A percentile compares a stretch with the other conserved stretches of the same genome.
Conservation (phyloP, 2,113 vertebrate species). For the Bolborhynchus lineola region DNA sequence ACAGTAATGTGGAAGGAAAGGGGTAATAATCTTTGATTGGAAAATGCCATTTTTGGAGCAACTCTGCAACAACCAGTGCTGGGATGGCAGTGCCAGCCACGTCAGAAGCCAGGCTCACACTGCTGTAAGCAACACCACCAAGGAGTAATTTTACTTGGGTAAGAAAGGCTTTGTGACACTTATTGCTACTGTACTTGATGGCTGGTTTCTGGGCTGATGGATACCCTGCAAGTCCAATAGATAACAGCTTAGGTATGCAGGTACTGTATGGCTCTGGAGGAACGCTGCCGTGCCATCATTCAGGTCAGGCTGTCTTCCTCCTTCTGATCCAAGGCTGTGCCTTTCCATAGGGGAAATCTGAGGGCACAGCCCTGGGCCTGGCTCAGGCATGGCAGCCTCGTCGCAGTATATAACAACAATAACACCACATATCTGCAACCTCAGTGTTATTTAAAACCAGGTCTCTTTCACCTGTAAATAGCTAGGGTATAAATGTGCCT, state of each 20-base stretch:
- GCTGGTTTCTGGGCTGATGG: slow-evolving; percentile 38
- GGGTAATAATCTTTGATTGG: not conserved
- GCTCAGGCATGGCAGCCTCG: not conserved
- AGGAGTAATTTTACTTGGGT: slow-evolving; percentile 21
- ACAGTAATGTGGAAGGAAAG: not conserved
- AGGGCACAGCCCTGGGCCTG: not conserved
- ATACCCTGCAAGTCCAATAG: slow-evolving; percentile 27
- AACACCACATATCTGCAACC: not conserved
- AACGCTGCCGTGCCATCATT: not conserved
- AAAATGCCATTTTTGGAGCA: not conserved
- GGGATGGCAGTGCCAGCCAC: accelerated
- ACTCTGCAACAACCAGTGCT: not conserved
- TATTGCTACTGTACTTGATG: not conserved
- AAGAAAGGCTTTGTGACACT: slow-evolving; percentile 33
- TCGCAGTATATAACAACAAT: not conserved
- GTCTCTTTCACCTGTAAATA: slow-evolving; percentile 70
- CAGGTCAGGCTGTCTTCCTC: not conserved
- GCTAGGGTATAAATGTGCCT: slow-evolving; percentile 61
- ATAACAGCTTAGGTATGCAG: not conserved
- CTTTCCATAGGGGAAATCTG: not conserved
- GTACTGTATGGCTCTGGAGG: not conserved
- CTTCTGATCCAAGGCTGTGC: not conserved
- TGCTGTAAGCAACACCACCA: accelerated
- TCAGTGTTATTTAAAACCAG: slow-evolving; percentile 63
- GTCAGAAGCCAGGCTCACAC: accelerated